Base-by-base conservation (phyloP, 2,797 vertebrate species). In the Crenichthys baileyi region DNA sequence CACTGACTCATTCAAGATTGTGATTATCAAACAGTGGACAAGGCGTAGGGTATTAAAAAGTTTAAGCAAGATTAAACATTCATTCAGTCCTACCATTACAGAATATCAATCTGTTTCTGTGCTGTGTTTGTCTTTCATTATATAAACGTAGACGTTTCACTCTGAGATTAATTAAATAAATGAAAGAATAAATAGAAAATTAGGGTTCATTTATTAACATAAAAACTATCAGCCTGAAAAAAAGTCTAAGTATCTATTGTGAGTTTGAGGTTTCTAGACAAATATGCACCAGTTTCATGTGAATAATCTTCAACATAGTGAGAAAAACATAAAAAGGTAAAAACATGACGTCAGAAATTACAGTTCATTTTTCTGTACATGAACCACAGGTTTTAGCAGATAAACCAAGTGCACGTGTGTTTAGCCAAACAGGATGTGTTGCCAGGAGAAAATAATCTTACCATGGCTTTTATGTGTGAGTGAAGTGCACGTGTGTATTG, bases 371-470 rank as follows among this genome's bases (percentile, higher is more conserved):
- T 77, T 81, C 77, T 63, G 51, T 4, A 18, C 24, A 70, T 1
- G 2, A 16, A 61, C 39, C 5, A 22, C 73, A 48, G 75, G 26
- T 72, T 75, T 84, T 41, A 76, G 78, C 81, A 82, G 75, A 86
- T 79, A 78, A 87, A 82, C 75, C 77, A 70, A 75, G 22, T 80
- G 77, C 18, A 53, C 78, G 78, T 85, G 86, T 88, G 90, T 89
- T 90, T 79, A 87, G 85, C 82, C 85, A 89, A 89, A 85, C 76
- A 80, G 82, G 70, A 89, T 85, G 73, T 29, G 70, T 75, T 90
- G 90, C 82, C 89, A 88, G 85, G 89, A 83, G 79, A 85, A 90
- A 91, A 87, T 81, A 83, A 72, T 85, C 79, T 78, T 63, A 0
- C 70, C 50, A 80, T 55, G 80, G 80, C 75, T 88, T 82, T 78